Conservation (phyloP, 2,113 vertebrate species). For the Lutjanus erythropterus region DNA sequence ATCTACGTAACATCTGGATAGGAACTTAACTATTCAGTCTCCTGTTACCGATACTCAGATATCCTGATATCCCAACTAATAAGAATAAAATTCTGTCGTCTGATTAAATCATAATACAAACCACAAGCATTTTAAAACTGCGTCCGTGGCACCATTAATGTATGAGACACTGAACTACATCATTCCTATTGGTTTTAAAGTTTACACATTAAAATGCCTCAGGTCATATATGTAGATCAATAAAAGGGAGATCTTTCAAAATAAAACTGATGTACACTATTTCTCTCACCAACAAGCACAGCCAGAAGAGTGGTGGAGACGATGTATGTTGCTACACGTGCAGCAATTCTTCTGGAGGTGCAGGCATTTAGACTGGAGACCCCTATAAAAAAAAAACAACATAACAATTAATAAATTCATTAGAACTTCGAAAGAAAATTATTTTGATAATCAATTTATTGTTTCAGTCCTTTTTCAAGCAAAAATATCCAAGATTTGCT, state of each 20-base stretch:
- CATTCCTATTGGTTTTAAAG: not conserved
- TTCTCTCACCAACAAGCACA: not conserved
- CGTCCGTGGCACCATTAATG: no score
- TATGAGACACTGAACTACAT: no score
- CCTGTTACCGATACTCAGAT: not conserved
- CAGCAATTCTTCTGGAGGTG: not conserved
- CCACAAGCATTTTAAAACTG: not conserved
- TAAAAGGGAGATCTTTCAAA: not conserved
- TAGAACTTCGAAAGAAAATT: no score
- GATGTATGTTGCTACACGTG: not conserved
- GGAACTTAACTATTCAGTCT: no score
- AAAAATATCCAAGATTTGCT: no score
- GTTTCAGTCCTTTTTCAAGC: no score
- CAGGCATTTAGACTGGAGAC: fast-evolving
- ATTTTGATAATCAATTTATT: no score
- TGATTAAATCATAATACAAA: not conserved
- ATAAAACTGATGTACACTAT: not conserved
- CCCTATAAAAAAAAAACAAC: not conserved
- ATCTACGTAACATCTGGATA: no score
- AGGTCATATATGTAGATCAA: not conserved
- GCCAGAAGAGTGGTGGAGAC: not conserved
- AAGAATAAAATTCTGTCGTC: not conserved
- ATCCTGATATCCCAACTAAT: not conserved
- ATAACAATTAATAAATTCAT: no score
- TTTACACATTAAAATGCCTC: no score